Conservation (phyloP, 2,113 vertebrate genomes). For the Podiceps cristatus region DNA sequence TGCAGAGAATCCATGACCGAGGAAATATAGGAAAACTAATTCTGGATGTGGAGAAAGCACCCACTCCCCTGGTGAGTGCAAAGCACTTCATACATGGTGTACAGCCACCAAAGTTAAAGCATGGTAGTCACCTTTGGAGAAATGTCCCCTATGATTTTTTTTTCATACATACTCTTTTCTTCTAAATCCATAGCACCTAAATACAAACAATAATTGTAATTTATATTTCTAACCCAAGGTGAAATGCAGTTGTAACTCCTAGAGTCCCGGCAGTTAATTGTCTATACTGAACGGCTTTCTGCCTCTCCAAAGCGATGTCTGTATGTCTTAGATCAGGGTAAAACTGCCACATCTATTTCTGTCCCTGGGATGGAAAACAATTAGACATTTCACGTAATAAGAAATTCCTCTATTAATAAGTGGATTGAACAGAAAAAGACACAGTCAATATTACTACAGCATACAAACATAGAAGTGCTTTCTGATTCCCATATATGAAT, state of each 20-base stretch:
- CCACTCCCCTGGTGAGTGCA: conserved; percentile 91
- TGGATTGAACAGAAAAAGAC: neutral
- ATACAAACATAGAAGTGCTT: neutral
- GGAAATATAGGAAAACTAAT: conserved; percentile 98
- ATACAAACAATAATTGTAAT: neutral
- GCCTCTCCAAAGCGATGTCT: neutral
- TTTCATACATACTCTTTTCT: neutral
- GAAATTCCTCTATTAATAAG: neutral
- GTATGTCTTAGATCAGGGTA: neutral
- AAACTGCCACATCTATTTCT: neutral
- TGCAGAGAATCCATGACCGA: conserved; percentile 99
- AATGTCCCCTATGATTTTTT: neutral
- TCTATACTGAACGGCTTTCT: neutral
- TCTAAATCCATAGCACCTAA: neutral
- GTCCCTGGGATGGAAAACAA: neutral
- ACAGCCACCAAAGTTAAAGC: neutral
- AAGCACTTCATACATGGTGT: neutral
- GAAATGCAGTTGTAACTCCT: neutral
- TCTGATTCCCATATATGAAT: neutral
- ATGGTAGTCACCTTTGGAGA: neutral
- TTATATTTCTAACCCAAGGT: neutral
- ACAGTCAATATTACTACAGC: neutral
- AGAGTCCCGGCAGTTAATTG: neutral
- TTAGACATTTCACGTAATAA: neutral
- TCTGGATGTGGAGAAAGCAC: conserved; percentile 95